A percentile compares a stretch with the other conserved stretches of the same genome.
Evolutionary conservation across 64 coral and sea anemone genomes (phyloP).

Genomic region (Montipora efflorescens): DNA sequence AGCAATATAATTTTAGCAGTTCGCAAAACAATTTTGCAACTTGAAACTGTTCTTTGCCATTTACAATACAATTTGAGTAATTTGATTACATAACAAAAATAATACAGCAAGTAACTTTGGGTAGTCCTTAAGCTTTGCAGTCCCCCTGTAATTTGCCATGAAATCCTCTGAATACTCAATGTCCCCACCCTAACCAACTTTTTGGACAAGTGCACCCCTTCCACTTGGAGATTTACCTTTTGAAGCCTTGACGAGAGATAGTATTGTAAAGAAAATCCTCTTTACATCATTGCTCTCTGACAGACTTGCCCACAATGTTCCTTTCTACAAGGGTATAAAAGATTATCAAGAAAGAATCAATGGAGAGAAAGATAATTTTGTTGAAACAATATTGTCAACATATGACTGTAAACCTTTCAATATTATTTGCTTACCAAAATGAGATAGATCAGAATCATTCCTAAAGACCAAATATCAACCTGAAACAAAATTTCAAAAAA

Average conservation of each 20-base stretch:
- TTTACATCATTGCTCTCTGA: slow-evolving; percentile 74
- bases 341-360: neutral
- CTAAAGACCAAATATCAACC: slow-evolving; percentile 96
- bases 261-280: slow-evolving; percentile 78
- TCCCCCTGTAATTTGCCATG: no score
- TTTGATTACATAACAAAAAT: no score
- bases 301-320: slow-evolving; percentile 74
- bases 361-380: neutral
- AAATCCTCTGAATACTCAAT: no score
- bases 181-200: no score
- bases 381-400: neutral
- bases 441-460: slow-evolving; percentile 89
- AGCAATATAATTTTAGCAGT: no score
- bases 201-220: no score
- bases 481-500: neutral
- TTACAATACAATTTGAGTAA: no score
- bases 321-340: slow-evolving; percentile 46
- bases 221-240: slow-evolving; percentile 60
- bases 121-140: no score
- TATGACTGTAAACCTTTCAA: no score
- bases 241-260: slow-evolving; percentile 74
- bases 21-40: no score
- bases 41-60: no score
- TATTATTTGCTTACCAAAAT: slow-evolving; percentile 70
- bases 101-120: no score